These are phyloP conservation scores for Acrocephalus arundinaceus DNA, from an alignment of 2,113 vertebrate genomes.

Conservation along the genomic window DNA sequence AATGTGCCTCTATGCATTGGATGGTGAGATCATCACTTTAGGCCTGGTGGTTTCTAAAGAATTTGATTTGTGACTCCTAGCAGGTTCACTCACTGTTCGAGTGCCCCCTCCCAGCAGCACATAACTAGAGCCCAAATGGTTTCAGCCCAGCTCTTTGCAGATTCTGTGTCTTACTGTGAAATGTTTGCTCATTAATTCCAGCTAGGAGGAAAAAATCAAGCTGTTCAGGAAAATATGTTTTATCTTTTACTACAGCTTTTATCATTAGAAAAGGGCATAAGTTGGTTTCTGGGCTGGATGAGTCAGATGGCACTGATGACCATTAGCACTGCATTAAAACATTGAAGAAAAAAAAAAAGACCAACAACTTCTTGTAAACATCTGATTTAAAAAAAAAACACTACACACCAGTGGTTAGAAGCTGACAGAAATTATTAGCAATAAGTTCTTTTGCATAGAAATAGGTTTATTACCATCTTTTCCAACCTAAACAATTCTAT, in stretches of 20 bases:
- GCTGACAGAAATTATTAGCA: slow-evolving; percentile 36
- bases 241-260: slow-evolving; percentile 11
- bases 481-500: background rate
- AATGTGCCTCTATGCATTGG: background rate
- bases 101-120: background rate
- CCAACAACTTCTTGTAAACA: slow-evolving; percentile 26
- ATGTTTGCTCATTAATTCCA: too few relatives aligned
- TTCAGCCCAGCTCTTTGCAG: background rate
- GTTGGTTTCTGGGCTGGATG: background rate
- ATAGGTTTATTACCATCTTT: background rate
- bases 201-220: background rate
- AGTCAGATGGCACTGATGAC: slow-evolving; percentile 53
- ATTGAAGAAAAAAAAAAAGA: background rate
- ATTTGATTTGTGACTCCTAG: background rate
- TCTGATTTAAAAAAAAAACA: slow-evolving; percentile 1
- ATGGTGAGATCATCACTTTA: background rate
- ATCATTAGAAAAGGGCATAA: background rate
- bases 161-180: background rate
- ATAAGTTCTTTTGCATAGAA: slow-evolving; percentile 10
- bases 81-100: background rate
- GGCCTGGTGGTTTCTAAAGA: background rate
- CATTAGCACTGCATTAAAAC: slow-evolving; percentile 20
- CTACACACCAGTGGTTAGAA: background rate
- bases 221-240: background rate
- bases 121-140: background rate